A percentile compares a stretch with the other conserved stretches of the same genome.
Evolutionary conservation across 1,140 invertebrate species (phyloP).

Genomic region (Drosophila navojoa): DNA sequence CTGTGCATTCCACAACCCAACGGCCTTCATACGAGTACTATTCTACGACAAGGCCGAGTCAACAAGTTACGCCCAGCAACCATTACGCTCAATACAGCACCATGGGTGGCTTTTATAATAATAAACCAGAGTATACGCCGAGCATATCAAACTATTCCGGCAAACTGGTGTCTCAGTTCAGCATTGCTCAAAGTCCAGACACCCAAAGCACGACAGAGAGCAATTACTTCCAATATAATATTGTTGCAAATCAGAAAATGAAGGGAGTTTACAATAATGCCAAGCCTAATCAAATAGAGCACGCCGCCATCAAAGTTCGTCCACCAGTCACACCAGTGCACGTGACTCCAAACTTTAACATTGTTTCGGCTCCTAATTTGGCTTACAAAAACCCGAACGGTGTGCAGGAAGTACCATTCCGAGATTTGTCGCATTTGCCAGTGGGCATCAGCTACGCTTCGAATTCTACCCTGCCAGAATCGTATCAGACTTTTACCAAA

Average conservation of each 20-base stretch:
- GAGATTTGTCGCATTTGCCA: conserved; percentile 51
- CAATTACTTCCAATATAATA: conserved; percentile 79
- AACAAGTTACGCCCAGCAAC: conserved; percentile 75
- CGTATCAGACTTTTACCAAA: conserved; percentile 71
- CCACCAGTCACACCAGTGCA: conserved; percentile 57
- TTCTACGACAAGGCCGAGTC: conserved; percentile 32
- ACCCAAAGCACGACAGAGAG: conserved; percentile 69
- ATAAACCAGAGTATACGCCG: conserved; percentile 40
- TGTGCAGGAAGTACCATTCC: conserved; percentile 50
- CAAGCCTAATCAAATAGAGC: conserved; percentile 51
- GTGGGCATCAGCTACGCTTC: conserved; percentile 62
- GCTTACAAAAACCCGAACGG: conserved; percentile 41
- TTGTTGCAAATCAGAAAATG: conserved; percentile 80
- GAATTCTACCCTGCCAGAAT: conserved; percentile 63
- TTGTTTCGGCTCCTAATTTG: conserved; percentile 69
- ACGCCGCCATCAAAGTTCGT: conserved; percentile 49
- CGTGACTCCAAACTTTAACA: conserved; percentile 67
- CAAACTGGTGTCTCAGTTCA: conserved; percentile 74
- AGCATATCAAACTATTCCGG: conserved; percentile 38
- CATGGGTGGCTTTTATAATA: conserved; percentile 86
- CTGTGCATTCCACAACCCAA: conserved; percentile 21
- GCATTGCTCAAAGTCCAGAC: conserved; percentile 46
- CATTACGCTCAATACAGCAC: conserved; percentile 84
- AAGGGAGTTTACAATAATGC: conserved; percentile 63
- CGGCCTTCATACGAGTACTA: conserved; percentile 27